A percentile compares a stretch with the other conserved stretches of the same genome.
phyloP scores from a whole-genome alignment of 2,113 vertebrate genomes.

The Carassius gibelio region DNA sequence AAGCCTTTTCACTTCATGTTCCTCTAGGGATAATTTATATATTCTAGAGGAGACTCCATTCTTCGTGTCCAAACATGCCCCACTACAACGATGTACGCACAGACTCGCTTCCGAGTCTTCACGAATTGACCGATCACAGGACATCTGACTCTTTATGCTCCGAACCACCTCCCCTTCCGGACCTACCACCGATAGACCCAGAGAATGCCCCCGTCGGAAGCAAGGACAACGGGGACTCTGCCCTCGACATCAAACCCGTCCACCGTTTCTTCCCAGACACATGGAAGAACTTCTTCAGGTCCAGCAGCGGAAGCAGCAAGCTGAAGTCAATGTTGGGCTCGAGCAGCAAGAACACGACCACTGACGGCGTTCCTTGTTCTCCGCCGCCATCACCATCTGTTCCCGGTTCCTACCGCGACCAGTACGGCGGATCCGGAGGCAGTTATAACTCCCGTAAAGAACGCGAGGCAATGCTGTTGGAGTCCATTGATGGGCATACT shows the following conservation, averaged over 20 bases:
- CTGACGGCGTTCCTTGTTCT: slow-evolving; percentile 82
- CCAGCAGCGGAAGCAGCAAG: slow-evolving; percentile 67
- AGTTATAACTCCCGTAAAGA: slow-evolving; percentile 81
- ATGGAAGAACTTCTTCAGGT: slow-evolving; percentile 94
- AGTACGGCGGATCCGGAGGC: slow-evolving; percentile 76
- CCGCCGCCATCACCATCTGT: slow-evolving; percentile 82
- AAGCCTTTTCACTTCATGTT: not conserved
- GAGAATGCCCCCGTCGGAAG: slow-evolving; percentile 72
- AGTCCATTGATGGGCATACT: slow-evolving; percentile 74
- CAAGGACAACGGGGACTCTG: slow-evolving; percentile 71
- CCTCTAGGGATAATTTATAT: slow-evolving; percentile 66
- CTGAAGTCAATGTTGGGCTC: slow-evolving; percentile 73
- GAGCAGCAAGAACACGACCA: slow-evolving; percentile 73
- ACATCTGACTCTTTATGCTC: slow-evolving; percentile 69
- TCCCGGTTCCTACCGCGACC: slow-evolving; percentile 76
- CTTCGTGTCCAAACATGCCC: slow-evolving; percentile 64
- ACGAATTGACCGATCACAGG: slow-evolving; percentile 63
- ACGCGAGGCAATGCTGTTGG: slow-evolving; percentile 74
- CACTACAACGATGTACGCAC: slow-evolving; percentile 75
- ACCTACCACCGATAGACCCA: slow-evolving; percentile 82
- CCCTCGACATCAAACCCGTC: slow-evolving; percentile 86
- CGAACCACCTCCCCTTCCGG: slow-evolving; percentile 86
- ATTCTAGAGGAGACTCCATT: slow-evolving; percentile 66
- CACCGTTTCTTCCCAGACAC: slow-evolving; percentile 93
- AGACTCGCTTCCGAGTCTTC: slow-evolving; percentile 56